A percentile compares a stretch with the other conserved stretches of the same genome.
These are phyloP conservation scores for Acanthoscelides obtectus DNA, from an alignment of 2,888 invertebrate genomes.

Conservation along the genomic window DNA sequence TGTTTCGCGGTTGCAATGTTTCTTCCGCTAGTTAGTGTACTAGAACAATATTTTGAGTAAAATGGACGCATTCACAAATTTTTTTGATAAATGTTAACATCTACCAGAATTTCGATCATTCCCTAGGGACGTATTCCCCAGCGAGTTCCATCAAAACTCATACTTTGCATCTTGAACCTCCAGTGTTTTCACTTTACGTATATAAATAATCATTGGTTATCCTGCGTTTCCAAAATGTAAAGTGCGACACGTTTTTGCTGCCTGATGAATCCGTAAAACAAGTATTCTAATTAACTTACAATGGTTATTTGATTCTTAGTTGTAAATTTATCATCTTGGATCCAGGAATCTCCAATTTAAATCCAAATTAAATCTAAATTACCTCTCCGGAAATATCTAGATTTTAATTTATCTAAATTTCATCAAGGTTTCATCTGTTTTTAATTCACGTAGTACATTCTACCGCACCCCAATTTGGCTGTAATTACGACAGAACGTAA, in stretches of 20 bases:
- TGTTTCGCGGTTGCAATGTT: too few relatives aligned
- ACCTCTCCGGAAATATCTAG: slow-evolving; percentile 12
- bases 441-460: neutral
- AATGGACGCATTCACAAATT: too few relatives aligned
- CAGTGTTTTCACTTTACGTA: too few relatives aligned
- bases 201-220: too few relatives aligned
- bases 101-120: too few relatives aligned
- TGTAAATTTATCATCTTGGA: neutral
- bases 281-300: neutral
- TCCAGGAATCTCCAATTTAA: neutral
- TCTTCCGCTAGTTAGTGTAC: too few relatives aligned
- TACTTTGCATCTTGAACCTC: too few relatives aligned
- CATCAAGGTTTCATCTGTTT: neutral
- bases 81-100: too few relatives aligned
- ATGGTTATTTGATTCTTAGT: neutral
- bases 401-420: slow-evolving; percentile 2
- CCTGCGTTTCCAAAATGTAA: too few relatives aligned
- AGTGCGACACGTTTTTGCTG: neutral
- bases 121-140: too few relatives aligned
- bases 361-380: slow-evolving; percentile 1
- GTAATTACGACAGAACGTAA: slow-evolving; percentile 37
- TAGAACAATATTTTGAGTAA: too few relatives aligned
- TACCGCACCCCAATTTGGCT: slow-evolving; percentile 25
- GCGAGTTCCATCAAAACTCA: too few relatives aligned
- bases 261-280: neutral